Evolutionary conservation across 2,888 invertebrate species (phyloP), one percentile per base, ranked within the genome.

Genomic region (Melipona beecheii): DNA sequence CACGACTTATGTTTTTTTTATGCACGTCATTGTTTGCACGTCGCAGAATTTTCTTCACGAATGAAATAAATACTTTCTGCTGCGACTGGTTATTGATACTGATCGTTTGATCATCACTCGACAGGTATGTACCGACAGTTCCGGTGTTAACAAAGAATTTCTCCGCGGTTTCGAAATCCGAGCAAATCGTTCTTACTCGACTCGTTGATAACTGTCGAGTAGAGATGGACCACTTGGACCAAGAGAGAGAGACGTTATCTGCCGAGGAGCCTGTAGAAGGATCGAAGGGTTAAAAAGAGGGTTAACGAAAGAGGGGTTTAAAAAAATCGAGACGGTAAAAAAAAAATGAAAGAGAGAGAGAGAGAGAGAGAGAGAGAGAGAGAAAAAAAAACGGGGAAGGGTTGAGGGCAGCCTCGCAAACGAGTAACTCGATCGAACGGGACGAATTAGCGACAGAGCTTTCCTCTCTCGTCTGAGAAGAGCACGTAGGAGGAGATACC

Each of bases 371-470:
- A 31, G 19, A 31, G 49, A 58, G 13, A n/a, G 17, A 36, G 54
- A 31, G 19, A 31, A 64, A 31, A 21, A 31, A 36, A 21, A 27
- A 31, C 19, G 36, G 21, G n/a, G 9, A 65, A 65, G 43, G 36
- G 36, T 60, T n/a, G 31, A n/a, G 65, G 43, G 15, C 21, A 9
- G n/a, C n/a, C n/a, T 21, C 36, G 87, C 64, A 78, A 84, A 58
- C 72, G 81, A 86, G 83, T 89, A 88, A 87, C 86, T 88, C 82
- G 87, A 88, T 89, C 87, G 89, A 90, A 87, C 79, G 77, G 81
- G 88, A 84, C 78, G 85, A 89, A 90, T 89, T 90, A 89, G 87
- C 83, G 87, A 87, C 88, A 83, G 86, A 88, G 79, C 75, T 79
- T 81, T 81, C 43, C 79, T 79, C 88, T 87, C 88, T 87, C 85